Conservation (phyloP, 1,140 invertebrate genomes). For the Hypothenemus hampei region DNA sequence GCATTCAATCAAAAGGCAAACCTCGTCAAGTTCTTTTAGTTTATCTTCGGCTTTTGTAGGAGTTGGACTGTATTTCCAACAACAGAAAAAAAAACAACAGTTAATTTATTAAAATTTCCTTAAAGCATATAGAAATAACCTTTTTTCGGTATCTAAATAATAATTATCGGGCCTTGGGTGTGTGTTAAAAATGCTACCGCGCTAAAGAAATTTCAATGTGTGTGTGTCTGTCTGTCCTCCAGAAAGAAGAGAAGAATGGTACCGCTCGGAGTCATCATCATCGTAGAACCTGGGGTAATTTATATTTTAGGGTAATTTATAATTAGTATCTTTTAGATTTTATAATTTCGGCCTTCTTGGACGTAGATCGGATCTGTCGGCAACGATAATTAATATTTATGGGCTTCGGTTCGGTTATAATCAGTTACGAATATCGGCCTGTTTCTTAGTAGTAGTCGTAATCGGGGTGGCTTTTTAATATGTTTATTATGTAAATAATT, state of each 20-base stretch:
- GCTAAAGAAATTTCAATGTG: too few relatives aligned
- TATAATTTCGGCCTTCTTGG: constrained; percentile 23
- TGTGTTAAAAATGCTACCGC: too few relatives aligned
- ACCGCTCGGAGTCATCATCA: too few relatives aligned
- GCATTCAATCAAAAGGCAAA: constrained; percentile 41
- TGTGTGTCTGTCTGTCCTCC: too few relatives aligned
- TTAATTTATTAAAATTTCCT: neutral
- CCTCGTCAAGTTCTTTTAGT: constrained; percentile 46
- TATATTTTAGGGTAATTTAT: constrained; percentile 40
- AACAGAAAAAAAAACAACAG: too few relatives aligned
- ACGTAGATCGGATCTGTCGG: constrained; percentile 18
- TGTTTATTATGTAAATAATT: constrained; percentile 15
- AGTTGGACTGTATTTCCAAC: too few relatives aligned
- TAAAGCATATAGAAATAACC: too few relatives aligned
- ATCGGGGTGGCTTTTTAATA: constrained; percentile 6
- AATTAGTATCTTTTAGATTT: constrained; percentile 31
- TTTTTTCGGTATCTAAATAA: too few relatives aligned
- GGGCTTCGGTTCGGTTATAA: constrained; percentile 1
- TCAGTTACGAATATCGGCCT: constrained; percentile 7
- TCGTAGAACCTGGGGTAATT: constrained; percentile 24
- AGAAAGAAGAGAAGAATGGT: too few relatives aligned
- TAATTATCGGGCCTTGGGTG: too few relatives aligned
- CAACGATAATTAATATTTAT: constrained; percentile 18
- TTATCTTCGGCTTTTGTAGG: constrained; percentile 36
- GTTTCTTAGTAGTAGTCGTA: constrained; percentile 5